Conservation (phyloP, 1,140 invertebrate genomes). For the Himalopsyche phryganea region DNA sequence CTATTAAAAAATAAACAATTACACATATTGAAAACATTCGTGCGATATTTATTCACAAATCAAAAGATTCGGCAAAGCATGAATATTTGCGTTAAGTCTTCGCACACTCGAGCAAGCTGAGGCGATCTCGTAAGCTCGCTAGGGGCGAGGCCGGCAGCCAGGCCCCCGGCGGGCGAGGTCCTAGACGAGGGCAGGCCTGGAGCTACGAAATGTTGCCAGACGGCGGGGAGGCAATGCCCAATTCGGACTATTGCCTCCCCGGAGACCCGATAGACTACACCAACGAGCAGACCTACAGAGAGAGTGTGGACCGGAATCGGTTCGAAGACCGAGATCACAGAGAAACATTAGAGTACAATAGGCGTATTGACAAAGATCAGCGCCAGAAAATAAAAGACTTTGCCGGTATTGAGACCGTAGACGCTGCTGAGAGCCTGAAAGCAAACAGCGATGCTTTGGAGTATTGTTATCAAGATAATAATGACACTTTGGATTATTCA, state of each 20-base stretch:
- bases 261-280: constrained; percentile 37
- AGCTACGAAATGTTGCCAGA: constrained; percentile 55
- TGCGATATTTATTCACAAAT: not conserved
- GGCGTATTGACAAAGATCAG: not conserved
- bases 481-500: not conserved
- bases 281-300: constrained; percentile 42
- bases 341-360: not conserved
- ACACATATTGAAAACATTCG: not conserved
- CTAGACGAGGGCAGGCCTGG: constrained; percentile 42
- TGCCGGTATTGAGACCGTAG: constrained; percentile 34
- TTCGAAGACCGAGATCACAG: constrained; percentile 37
- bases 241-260: constrained; percentile 41
- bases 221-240: constrained; percentile 37
- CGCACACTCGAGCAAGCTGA: constrained; percentile 11
- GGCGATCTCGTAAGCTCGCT: constrained; percentile 28
- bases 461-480: not conserved
- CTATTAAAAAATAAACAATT: not conserved
- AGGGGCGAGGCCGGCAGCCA: constrained; percentile 40
- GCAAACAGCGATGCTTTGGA: constrained; percentile 3
- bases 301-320: constrained; percentile 41
- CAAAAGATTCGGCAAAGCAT: not conserved
- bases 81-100: not conserved
- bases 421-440: not conserved
- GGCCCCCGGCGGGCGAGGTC: constrained; percentile 40
- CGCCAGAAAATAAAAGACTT: not conserved